Percentiles rank a stretch among this genome's conserved stretches.
Conservation (phyloP, 2,888 invertebrate genomes). For the Drosophila ustulata region DNA sequence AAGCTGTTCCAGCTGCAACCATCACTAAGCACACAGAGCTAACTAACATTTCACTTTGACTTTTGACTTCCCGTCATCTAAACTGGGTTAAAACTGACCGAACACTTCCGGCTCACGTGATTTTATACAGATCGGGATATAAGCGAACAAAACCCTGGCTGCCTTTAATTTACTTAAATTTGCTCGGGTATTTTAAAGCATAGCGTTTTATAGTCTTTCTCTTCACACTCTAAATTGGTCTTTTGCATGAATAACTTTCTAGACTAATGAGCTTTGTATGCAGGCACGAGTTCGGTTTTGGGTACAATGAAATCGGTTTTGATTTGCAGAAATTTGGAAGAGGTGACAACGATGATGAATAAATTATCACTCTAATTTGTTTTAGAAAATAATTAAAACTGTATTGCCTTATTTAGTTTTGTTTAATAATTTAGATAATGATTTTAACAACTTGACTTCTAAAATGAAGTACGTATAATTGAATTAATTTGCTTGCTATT, state of each 20-base stretch:
- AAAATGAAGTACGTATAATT: not conserved
- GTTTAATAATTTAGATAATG: not conserved
- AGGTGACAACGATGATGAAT: not conserved
- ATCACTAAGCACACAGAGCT: not conserved
- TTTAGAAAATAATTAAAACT: not conserved
- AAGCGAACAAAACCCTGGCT: not conserved
- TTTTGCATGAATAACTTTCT: constrained; percentile 33
- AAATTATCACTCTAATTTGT: not conserved
- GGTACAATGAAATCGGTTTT: constrained; percentile 2
- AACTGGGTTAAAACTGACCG: constrained; percentile 3
- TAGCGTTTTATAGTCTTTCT: constrained; percentile 5
- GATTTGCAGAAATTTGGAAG: not conserved
- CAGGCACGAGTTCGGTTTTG: not conserved
- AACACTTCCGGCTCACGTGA: not conserved
- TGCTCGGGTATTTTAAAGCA: not conserved
- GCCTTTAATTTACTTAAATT: not conserved
- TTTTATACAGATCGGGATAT: constrained; percentile 10
- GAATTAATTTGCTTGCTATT: not conserved
- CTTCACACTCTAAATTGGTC: not conserved
- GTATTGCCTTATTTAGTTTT: not conserved
- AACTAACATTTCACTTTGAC: not conserved
- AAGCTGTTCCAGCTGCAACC: not conserved
- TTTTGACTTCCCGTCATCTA: not conserved
- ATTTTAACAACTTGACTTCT: not conserved
- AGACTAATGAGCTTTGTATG: constrained; percentile 21